phyloP scores from a whole-genome alignment of 2,888 invertebrate species.

The Salpingus planirostris region DNA sequence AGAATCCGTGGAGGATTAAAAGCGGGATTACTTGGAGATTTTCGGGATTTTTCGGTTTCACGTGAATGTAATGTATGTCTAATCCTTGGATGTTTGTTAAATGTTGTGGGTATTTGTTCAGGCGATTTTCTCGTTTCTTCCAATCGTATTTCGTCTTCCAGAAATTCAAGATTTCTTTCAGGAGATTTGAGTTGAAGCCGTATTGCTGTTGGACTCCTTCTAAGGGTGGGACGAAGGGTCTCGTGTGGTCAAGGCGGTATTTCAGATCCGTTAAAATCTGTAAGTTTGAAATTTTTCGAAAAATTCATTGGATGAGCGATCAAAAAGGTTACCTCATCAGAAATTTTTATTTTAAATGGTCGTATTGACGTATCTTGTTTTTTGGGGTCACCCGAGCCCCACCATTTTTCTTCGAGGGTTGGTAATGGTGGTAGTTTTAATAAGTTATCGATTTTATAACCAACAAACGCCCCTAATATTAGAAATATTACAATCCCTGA shows the following conservation, averaged over 20 bases:
- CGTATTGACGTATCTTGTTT: slow-evolving; percentile 9
- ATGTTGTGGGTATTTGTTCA: slow-evolving; percentile 62
- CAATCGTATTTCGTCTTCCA: slow-evolving; percentile 70
- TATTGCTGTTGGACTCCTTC: slow-evolving; percentile 66
- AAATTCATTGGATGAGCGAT: background rate
- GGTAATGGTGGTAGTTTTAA: slow-evolving; percentile 5
- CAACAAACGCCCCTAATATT: too few relatives aligned
- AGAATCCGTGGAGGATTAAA: slow-evolving; percentile 80
- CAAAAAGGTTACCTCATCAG: slow-evolving; percentile 5
- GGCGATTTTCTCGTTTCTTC: slow-evolving; percentile 48
- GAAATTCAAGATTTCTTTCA: slow-evolving; percentile 59
- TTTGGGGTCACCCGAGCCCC: slow-evolving; percentile 5
- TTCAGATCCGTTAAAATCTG: slow-evolving; percentile 28
- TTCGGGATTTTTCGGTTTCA: slow-evolving; percentile 44
- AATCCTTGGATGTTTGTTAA: slow-evolving; percentile 63
- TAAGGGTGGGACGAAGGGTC: slow-evolving; percentile 44
- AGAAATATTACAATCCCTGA: too few relatives aligned
- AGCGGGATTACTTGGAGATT: slow-evolving; percentile 50
- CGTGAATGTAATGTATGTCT: slow-evolving; percentile 48
- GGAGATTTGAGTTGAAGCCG: slow-evolving; percentile 62
- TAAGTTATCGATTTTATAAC: slow-evolving; percentile 8
- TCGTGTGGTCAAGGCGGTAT: slow-evolving; percentile 46
- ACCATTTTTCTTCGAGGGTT: slow-evolving; percentile 9
- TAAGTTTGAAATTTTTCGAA: too few relatives aligned
- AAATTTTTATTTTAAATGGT: slow-evolving; percentile 5